A percentile compares a stretch with the other conserved stretches of the same genome.
These are phyloP conservation scores for Drosophila ohnishii DNA, from an alignment of 1,140 invertebrate species.

Conservation along the genomic window DNA sequence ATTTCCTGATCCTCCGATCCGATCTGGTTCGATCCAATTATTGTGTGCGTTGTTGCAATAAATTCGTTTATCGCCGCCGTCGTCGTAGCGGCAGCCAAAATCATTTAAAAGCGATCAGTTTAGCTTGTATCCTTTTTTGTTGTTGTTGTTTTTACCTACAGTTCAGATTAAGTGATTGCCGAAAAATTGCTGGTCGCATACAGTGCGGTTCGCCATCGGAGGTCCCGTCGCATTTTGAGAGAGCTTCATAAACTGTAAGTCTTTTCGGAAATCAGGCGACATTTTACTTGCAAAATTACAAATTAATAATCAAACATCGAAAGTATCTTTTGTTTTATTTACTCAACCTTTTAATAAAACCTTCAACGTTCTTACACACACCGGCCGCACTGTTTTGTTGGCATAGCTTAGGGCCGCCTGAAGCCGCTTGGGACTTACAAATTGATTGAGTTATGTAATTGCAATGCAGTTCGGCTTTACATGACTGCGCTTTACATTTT, in stretches of 20 bases:
- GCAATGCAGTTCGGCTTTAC: conserved; percentile 56
- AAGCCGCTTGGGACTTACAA: conserved; percentile 56
- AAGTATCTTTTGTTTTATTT: too few species aligned
- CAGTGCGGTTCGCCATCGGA: conserved; percentile 15
- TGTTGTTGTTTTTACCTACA: conserved; percentile 10
- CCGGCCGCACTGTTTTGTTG: conserved; percentile 10
- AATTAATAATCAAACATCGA: too few species aligned
- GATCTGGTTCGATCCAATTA: conserved; percentile 67
- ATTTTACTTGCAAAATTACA: too few species aligned
- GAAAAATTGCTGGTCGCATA: conserved; percentile 24
- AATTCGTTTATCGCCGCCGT: conserved; percentile 79
- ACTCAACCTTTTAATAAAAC: too few species aligned
- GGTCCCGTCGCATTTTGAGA: neutral
- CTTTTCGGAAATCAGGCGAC: too few species aligned
- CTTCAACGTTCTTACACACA: neutral
- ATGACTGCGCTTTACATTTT: conserved; percentile 76
- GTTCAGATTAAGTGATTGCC: conserved; percentile 53
- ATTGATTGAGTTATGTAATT: conserved; percentile 82
- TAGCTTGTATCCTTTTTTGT: conserved; percentile 22
- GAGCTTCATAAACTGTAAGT: too few species aligned
- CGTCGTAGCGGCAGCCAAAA: conserved; percentile 67
- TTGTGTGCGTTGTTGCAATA: conserved; percentile 81
- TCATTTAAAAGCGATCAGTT: conserved; percentile 78
- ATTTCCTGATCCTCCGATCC: conserved; percentile 10
- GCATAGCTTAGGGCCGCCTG: conserved; percentile 1